Percentiles rank a stretch among this genome's conserved stretches.
Conservation (phyloP, 2,888 invertebrate species). For the Heliconius ismenius region DNA sequence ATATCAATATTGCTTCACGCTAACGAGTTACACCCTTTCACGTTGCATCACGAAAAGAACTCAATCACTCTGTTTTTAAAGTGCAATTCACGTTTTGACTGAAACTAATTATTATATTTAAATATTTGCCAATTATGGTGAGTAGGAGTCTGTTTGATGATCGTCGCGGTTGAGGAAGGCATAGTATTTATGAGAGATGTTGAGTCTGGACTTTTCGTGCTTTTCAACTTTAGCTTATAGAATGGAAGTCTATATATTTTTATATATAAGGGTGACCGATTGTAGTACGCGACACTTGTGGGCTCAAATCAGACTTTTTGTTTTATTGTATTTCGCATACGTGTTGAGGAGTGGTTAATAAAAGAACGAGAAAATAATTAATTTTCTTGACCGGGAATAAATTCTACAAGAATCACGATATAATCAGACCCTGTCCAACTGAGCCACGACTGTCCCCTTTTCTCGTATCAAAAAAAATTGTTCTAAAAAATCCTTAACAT, state of each 20-base stretch:
- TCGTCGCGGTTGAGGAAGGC: constrained; percentile 46
- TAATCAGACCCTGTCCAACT: no score
- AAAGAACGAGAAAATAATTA: not conserved
- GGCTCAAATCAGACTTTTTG: no score
- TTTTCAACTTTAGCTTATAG: not conserved
- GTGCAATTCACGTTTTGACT: constrained; percentile 40
- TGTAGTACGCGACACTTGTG: no score
- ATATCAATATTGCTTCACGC: constrained; percentile 67
- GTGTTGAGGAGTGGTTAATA: no score
- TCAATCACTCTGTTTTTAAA: constrained; percentile 37
- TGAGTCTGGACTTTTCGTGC: not conserved
- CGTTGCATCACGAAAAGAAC: constrained; percentile 41
- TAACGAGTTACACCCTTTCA: constrained; percentile 62
- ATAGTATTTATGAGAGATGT: not conserved
- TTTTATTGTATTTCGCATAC: no score
- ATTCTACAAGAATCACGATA: no score
- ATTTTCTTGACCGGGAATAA: not conserved
- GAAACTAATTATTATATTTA: constrained; percentile 64
- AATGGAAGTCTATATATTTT: not conserved
- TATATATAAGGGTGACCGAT: no score
- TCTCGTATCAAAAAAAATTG: not conserved
- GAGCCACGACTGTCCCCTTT: not conserved
- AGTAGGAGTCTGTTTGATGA: constrained; percentile 54
- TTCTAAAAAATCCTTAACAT: not conserved
- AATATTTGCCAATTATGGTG: constrained; percentile 68